These are phyloP conservation scores for Linyphia triangularis DNA, from an alignment of 2,888 invertebrate species.

Conservation along the genomic window DNA sequence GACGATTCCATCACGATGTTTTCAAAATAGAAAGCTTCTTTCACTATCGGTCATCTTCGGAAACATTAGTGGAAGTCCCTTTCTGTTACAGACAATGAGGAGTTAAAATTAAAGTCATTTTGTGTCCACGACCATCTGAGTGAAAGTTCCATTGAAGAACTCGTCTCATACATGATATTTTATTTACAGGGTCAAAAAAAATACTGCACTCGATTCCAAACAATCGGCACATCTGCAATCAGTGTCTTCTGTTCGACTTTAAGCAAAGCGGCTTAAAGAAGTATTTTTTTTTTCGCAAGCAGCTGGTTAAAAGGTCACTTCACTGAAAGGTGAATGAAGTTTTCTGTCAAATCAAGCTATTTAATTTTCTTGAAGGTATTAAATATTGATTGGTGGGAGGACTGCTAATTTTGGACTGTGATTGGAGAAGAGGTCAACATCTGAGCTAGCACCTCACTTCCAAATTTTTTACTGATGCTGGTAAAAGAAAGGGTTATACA, in stretches of 20 bases:
- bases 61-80: neutral
- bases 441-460: no score
- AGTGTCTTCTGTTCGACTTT: neutral
- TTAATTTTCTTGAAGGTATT: no score
- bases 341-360: no score
- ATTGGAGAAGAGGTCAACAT: no score
- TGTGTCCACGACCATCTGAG: neutral
- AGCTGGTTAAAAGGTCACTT: no score
- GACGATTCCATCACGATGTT: neutral
- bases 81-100: slow-evolving; percentile 3
- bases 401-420: no score
- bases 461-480: no score
- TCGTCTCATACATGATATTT: neutral
- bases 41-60: slow-evolving; percentile 25
- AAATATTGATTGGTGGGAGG: no score
- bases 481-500: no score
- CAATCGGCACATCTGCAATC: neutral
- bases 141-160: neutral
- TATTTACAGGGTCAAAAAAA: neutral
- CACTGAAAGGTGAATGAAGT: no score
- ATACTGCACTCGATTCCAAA: neutral
- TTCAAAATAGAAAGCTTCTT: slow-evolving; percentile 16
- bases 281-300: no score
- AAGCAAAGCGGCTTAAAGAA: neutral
- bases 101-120: slow-evolving; percentile 27